Evolutionary conservation across 2,888 invertebrate species (phyloP).

Genomic region (Campaea margaritaria): DNA sequence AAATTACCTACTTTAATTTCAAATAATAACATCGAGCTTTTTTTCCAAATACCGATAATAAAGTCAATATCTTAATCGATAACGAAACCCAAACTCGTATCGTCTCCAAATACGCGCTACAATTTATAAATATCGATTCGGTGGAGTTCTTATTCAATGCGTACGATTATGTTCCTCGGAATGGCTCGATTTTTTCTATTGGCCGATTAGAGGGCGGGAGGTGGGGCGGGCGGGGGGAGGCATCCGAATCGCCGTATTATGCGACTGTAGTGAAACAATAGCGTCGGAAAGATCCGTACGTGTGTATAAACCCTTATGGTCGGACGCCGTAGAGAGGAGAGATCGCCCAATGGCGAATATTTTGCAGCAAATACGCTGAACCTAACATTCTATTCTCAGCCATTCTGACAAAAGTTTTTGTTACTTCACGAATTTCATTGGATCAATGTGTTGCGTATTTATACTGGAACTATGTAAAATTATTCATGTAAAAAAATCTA

Average conservation of each 20-base stretch:
- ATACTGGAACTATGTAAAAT: too few species aligned
- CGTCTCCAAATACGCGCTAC: constrained; percentile 41
- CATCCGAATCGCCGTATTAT: constrained; percentile 50
- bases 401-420: neutral
- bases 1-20: too few species aligned
- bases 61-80: constrained; percentile 1
- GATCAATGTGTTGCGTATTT: too few species aligned
- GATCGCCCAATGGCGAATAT: neutral
- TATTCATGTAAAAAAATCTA: too few species aligned
- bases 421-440: too few species aligned
- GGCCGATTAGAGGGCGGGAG: constrained; percentile 40
- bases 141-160: constrained; percentile 53
- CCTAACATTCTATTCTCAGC: neutral
- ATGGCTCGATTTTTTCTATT: constrained; percentile 50
- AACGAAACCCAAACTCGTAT: constrained; percentile 15
- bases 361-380: neutral
- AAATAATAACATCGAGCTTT: too few species aligned
- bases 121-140: constrained; percentile 51
- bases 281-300: constrained; percentile 35
- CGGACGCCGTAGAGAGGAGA: constrained; percentile 11
- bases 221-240: constrained; percentile 30
- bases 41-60: too few species aligned
- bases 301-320: constrained; percentile 37
- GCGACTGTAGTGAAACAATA: constrained; percentile 44
- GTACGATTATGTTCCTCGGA: constrained; percentile 52